Percentiles rank a stretch among this genome's conserved stretches.
phyloP scores from a whole-genome alignment of 2,888 invertebrate species.

The Protodeltote pygarga region DNA sequence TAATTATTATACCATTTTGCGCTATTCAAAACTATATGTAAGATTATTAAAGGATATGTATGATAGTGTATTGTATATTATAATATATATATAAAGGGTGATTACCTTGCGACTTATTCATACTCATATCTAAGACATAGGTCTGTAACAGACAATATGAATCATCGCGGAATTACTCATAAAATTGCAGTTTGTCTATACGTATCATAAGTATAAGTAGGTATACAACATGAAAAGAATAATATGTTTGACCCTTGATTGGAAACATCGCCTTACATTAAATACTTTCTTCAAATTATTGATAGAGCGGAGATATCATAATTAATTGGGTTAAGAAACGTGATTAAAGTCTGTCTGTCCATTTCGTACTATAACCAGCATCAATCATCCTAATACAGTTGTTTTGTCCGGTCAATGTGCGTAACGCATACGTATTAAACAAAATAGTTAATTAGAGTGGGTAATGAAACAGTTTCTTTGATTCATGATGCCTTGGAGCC shows the following conservation, averaged over 20 bases:
- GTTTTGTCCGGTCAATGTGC: constrained; percentile 45
- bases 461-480: constrained; percentile 38
- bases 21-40: constrained; percentile 47
- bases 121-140: too few species aligned
- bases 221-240: too few species aligned
- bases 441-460: constrained; percentile 46
- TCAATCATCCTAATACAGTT: constrained; percentile 48
- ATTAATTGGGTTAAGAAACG: constrained; percentile 80
- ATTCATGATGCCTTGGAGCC: constrained; percentile 31
- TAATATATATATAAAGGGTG: too few species aligned
- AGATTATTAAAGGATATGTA: constrained; percentile 42
- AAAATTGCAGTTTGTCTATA: too few species aligned
- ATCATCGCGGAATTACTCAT: too few species aligned
- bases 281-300: constrained; percentile 74
- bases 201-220: too few species aligned
- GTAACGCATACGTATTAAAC: constrained; percentile 42
- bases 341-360: constrained; percentile 60
- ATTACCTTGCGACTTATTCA: too few species aligned
- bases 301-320: constrained; percentile 71
- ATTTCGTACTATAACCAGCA: constrained; percentile 37
- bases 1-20: constrained; percentile 60
- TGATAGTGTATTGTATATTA: too few species aligned
- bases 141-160: too few species aligned
- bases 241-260: too few species aligned
- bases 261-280: constrained; percentile 56